These are phyloP conservation scores for Tiliacea aurago DNA, from an alignment of 2,888 invertebrate species.

Conservation along the genomic window DNA sequence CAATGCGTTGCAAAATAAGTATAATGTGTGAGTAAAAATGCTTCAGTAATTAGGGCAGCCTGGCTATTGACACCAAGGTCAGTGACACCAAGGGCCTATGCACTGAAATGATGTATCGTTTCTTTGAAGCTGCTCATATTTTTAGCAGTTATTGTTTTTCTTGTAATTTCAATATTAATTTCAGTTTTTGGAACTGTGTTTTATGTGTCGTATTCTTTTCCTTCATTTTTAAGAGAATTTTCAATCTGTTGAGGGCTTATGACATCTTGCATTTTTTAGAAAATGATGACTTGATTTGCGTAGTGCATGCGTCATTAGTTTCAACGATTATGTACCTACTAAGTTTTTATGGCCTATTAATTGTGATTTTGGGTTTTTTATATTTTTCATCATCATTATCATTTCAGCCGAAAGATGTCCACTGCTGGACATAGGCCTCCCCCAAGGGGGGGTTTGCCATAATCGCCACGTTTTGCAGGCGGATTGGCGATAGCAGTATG, in stretches of 20 bases:
- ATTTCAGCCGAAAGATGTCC: too few relatives aligned
- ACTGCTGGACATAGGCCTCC: too few relatives aligned
- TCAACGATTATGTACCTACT: not conserved
- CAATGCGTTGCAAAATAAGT: constrained; percentile 57
- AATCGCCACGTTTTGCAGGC: too few relatives aligned
- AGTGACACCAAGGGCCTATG: constrained; percentile 53
- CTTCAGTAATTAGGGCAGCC: constrained; percentile 50
- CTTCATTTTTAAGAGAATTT: constrained; percentile 43
- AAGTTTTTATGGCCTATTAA: not conserved
- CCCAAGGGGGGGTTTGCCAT: too few relatives aligned
- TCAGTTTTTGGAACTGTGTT: constrained; percentile 48
- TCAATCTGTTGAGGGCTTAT: constrained; percentile 26
- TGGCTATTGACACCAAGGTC: constrained; percentile 57
- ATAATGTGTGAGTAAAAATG: constrained; percentile 48
- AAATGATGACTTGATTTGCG: constrained; percentile 12
- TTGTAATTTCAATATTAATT: constrained; percentile 46
- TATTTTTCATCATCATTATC: too few relatives aligned
- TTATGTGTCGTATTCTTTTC: constrained; percentile 40
- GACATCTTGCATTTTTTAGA: constrained; percentile 33
- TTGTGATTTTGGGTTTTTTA: not conserved
- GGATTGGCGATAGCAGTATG: too few relatives aligned
- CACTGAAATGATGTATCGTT: constrained; percentile 61
- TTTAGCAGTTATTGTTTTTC: constrained; percentile 62
- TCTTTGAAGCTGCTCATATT: constrained; percentile 61
- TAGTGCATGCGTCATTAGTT: not conserved